A percentile compares a stretch with the other conserved stretches of the same genome.
Conservation (phyloP, 2,797 vertebrate genomes). For the Helarctos malayanus region DNA sequence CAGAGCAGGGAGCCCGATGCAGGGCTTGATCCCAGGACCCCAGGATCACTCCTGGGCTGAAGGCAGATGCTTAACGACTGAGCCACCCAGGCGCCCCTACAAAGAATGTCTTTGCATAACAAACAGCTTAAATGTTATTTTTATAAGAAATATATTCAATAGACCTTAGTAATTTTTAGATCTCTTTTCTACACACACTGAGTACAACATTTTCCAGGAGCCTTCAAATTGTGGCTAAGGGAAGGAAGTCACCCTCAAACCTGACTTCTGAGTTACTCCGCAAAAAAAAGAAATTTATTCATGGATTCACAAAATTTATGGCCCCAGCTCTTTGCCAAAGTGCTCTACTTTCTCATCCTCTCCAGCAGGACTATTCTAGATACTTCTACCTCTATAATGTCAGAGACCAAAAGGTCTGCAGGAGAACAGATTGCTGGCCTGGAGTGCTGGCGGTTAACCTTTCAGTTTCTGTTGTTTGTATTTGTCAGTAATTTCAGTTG, state of each 20-base stretch:
- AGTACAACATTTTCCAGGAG: not conserved
- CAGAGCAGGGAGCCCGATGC: too few relatives aligned
- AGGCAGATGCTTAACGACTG: too few relatives aligned
- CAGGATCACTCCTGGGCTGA: too few relatives aligned
- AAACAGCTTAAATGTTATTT: not conserved
- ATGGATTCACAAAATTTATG: not conserved
- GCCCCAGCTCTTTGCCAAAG: not conserved
- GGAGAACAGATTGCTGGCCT: not conserved
- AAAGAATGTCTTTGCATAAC: not conserved
- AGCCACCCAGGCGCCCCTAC: too few relatives aligned
- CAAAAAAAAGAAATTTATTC: not conserved
- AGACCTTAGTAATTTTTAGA: not conserved
- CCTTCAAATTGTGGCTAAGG: not conserved
- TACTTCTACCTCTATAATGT: not conserved
- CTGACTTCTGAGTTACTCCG: not conserved
- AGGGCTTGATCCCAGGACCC: too few relatives aligned
- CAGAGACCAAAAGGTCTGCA: not conserved
- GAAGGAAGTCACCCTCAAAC: not conserved
- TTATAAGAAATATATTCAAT: not conserved
- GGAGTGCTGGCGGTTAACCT: not conserved
- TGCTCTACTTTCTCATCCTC: not conserved
- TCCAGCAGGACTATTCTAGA: not conserved
- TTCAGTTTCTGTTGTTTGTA: not conserved
- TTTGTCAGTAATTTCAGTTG: not conserved
- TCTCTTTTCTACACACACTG: not conserved